Evolutionary conservation across 2,797 vertebrate genomes (phyloP), one percentile per base, ranked within the genome.

Genomic region (Sebastes kiyomatsui): DNA sequence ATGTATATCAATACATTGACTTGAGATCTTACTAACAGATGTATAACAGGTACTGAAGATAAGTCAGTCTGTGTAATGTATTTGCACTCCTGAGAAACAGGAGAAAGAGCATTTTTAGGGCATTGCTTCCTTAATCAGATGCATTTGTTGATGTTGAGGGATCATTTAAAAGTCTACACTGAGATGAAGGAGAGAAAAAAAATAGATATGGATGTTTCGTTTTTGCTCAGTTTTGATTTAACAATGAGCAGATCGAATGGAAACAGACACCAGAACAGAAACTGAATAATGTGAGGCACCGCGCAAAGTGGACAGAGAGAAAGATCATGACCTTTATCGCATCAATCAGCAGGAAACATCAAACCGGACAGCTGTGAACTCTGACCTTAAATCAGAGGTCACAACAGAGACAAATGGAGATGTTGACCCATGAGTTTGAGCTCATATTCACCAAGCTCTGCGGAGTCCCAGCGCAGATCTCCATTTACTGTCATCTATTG

Each of bases 371-470:
- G 73, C 66, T 25, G 7, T 82, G 83, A 90, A 55, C 87, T 81
- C 49, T 80, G 79, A 76, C 71, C 69, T 78, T 75, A 79, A 61
- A 55, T 78, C 69, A 80, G 61, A 80, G 80, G 73, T 84, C 73
- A 80, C 32, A n/a, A 32, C n/a, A 42, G 67, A 87, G 67, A 79
- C 70, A 75, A 82, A 80, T 83, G 30, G 54, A 78, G 65, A 72
- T 1, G 35, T 14, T 62, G 67, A 76, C 54, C n/a, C 33, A 28
- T 70, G 64, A 56, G 62, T 33, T 56, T 52, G 9, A 71, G 73
- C 12, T 69, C n/a, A 42, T 25, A 35, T 54, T 67, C 59, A 79
- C 25, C 11, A 54, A 23, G 33, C 27, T 71, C 10, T 69, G 60
- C 32, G 56, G 38, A 54, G 72, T 73, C n/a, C 16, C 52, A 60